A percentile compares a stretch with the other conserved stretches of the same genome.
phyloP scores from a whole-genome alignment of 2,113 vertebrate genomes.

The Butorides virescens region DNA sequence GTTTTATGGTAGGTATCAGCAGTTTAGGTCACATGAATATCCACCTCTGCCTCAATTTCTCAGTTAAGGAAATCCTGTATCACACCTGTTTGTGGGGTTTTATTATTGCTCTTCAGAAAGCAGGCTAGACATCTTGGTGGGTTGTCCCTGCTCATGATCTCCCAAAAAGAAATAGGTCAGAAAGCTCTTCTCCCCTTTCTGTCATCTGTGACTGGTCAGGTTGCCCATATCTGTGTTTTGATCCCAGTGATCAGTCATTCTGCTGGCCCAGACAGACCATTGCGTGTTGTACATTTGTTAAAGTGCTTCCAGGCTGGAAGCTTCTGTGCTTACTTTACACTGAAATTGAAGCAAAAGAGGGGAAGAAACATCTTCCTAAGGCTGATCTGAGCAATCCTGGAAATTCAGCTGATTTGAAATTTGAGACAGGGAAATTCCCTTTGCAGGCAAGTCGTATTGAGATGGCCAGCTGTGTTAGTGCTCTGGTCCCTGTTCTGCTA shows the following conservation, averaged over 20 bases:
- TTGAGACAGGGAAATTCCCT: not conserved
- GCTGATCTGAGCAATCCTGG: not conserved
- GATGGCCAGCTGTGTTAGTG: not conserved
- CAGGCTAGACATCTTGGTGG: not conserved
- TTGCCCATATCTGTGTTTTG: not conserved
- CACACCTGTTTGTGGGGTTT: not conserved
- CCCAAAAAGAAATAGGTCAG: not conserved
- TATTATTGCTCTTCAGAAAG: not conserved
- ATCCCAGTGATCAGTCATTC: not conserved
- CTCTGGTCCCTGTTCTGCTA: not conserved
- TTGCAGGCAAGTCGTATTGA: fast-evolving
- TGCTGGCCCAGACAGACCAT: not conserved
- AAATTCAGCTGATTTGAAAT: not conserved
- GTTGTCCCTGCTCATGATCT: not conserved
- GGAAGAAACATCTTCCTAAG: not conserved
- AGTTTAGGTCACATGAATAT: not conserved
- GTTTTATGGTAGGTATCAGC: not conserved
- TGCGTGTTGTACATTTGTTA: not conserved
- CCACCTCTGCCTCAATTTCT: not conserved
- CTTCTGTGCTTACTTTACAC: not conserved
- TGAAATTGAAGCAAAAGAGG: not conserved
- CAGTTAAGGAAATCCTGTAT: not conserved
- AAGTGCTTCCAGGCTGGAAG: not conserved
- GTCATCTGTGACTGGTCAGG: not conserved
- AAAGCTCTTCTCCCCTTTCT: not conserved